Conservation (phyloP, 2,888 invertebrate genomes). For the Hyppa rectilinea region DNA sequence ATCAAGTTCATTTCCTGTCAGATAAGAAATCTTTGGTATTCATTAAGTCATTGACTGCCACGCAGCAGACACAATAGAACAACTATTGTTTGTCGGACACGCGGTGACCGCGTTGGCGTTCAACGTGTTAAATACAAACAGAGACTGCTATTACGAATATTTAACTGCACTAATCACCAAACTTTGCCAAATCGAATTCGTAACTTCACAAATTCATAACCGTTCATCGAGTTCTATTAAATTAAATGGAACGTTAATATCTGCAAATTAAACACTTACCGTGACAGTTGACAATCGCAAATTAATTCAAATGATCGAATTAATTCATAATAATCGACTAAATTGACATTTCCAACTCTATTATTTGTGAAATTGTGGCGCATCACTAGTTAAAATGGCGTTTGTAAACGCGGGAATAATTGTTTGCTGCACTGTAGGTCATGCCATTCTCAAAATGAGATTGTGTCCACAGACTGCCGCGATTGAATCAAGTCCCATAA, state of each 20-base stretch:
- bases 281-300: slow-evolving; percentile 20
- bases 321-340: slow-evolving; percentile 39
- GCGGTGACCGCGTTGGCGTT: too few species aligned
- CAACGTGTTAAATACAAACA: not conserved
- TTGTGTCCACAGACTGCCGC: slow-evolving; percentile 9
- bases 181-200: slow-evolving; percentile 24
- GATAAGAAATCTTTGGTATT: not conserved
- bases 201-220: slow-evolving; percentile 28
- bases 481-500: slow-evolving; percentile 11
- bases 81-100: too few species aligned
- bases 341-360: slow-evolving; percentile 6
- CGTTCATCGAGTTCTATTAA: slow-evolving; percentile 32
- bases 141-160: not conserved
- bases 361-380: slow-evolving; percentile 7
- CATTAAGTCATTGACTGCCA: too few species aligned
- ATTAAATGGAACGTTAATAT: slow-evolving; percentile 28
- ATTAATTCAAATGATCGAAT: slow-evolving; percentile 35
- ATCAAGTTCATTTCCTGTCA: too few species aligned
- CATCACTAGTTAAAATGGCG: slow-evolving; percentile 18
- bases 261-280: slow-evolving; percentile 26
- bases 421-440: slow-evolving; percentile 13
- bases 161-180: slow-evolving; percentile 8
- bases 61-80: too few species aligned
- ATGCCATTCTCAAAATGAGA: slow-evolving; percentile 20
- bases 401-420: slow-evolving; percentile 12